These are phyloP conservation scores for Carposina sasakii DNA, from an alignment of 1,140 invertebrate species.

Conservation along the genomic window DNA sequence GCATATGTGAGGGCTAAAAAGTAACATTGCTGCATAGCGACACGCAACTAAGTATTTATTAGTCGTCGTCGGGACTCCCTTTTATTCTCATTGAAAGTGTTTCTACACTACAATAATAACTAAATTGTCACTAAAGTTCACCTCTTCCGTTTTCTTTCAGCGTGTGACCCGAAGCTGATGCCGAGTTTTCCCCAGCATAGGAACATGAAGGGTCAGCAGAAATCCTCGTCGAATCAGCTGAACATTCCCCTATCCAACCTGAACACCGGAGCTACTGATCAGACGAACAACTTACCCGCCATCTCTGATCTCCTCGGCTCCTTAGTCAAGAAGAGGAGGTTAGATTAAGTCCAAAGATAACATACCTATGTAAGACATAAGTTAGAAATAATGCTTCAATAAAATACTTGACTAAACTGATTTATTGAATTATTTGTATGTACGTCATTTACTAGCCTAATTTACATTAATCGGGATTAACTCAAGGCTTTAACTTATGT, in stretches of 20 bases:
- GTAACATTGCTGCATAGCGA: background rate
- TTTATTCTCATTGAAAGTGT: background rate
- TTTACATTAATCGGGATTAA: no score
- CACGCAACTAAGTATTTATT: no score
- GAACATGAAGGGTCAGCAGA: slow-evolving; percentile 83
- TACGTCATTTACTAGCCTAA: no score
- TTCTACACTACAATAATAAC: no score
- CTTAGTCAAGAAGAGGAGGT: slow-evolving; percentile 79
- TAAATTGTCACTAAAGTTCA: no score
- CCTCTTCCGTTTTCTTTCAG: slow-evolving; percentile 75
- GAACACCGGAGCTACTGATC: slow-evolving; percentile 77
- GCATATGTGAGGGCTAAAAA: no score
- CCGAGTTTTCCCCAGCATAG: slow-evolving; percentile 97
- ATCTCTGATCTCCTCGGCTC: slow-evolving; percentile 85
- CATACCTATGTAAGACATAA: no score
- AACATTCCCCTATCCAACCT: slow-evolving; percentile 66
- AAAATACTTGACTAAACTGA: no score
- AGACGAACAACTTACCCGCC: slow-evolving; percentile 81
- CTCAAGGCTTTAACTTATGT: slow-evolving; percentile 2
- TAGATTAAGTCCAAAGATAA: slow-evolving; percentile 76
- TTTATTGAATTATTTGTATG: no score
- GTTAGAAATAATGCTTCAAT: no score
- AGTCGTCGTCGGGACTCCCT: background rate
- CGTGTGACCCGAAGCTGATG: slow-evolving; percentile 96
- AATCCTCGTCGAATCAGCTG: slow-evolving; percentile 45